Base-by-base conservation (phyloP, 2,113 vertebrate species). In the Cromileptes altivelis region DNA sequence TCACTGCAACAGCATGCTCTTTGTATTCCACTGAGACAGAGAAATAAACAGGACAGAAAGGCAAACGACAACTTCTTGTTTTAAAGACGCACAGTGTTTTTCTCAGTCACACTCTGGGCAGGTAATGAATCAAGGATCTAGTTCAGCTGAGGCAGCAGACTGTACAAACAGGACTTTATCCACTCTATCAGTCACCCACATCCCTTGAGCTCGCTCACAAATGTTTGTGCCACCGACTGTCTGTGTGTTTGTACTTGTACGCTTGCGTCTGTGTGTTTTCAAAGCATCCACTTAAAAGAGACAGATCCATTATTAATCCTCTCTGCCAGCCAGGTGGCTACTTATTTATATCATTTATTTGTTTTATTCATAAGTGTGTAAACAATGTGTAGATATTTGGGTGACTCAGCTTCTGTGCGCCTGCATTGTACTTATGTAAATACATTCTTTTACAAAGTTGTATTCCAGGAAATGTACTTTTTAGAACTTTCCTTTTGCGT, bases 271-370 rank as follows among this genome's bases (percentile, higher is more conserved):
- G 30, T 67, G 37, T 57, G 27, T 62, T 73, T 75, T 77, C 12
- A 73, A 67, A 74, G 33, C 70, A 15, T 23, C 77, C 45, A 52
- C 56, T 42, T 73, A 58, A 81, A 82, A 11, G 18, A 72, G 49
- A 78, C 73, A 5, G 61, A 80, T 85, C 27, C 69, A 81, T 86
- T 79, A 85, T 87, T 83, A 75, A 82, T 81, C 27, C 55, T 47
- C 14, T 64, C 21, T 83, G 0, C 23, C 58, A 6, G 30, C 47
- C 60, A 56, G 61, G 60, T 65, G 60, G 67, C 65, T 60, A 50
- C 70, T 52, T 81, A 81, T 68, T 71, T 70, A 56, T 80, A 62
- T 68, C 9, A 19, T 65, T 58, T 25, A 61, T 80, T 47, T 62
- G 7, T 77, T 70, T 75, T 68, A 82, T 78, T 81, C 60, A 72